phyloP scores from a whole-genome alignment of 2,797 vertebrate species.

The Tenualosa ilisha region DNA sequence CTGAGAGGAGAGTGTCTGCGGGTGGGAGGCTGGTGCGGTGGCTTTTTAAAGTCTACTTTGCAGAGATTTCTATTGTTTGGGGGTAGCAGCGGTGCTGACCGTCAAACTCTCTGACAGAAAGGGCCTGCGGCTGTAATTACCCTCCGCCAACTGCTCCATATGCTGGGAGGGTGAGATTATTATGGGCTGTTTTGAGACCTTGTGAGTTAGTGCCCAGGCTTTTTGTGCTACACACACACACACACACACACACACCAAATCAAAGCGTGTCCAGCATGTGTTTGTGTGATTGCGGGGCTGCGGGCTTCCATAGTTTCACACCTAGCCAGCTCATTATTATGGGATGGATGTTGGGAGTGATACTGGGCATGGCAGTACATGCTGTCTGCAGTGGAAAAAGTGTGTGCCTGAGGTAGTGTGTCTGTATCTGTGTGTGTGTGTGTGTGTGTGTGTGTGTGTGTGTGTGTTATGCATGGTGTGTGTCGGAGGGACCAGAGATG shows the following conservation, averaged over 20 bases:
- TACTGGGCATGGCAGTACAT: neutral
- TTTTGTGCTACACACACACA: too few relatives aligned
- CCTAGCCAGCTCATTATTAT: conserved; percentile 9
- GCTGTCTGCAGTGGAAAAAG: neutral
- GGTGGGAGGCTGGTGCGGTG: neutral
- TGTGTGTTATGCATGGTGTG: neutral
- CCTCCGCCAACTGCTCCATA: conserved; percentile 6
- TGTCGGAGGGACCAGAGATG: neutral
- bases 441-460: neutral
- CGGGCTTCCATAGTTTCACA: conserved; percentile 2
- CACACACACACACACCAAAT: neutral
- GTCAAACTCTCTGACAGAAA: neutral
- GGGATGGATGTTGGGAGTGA: neutral
- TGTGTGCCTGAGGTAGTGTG: neutral
- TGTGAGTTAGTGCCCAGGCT: neutral
- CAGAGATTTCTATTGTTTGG: conserved; percentile 5
- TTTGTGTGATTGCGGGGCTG: neutral
- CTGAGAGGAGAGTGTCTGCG: neutral
- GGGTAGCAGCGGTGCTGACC: neutral
- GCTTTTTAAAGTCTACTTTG: conserved; percentile 21
- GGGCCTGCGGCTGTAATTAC: conserved; percentile 14
- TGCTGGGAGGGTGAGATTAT: neutral
- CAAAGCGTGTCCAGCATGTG: neutral
- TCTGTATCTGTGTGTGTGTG: neutral
- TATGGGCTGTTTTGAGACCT: conserved; percentile 10